A percentile compares a stretch with the other conserved stretches of the same genome.
phyloP scores from a whole-genome alignment of 2,113 vertebrate species.

The Aegypius monachus region DNA sequence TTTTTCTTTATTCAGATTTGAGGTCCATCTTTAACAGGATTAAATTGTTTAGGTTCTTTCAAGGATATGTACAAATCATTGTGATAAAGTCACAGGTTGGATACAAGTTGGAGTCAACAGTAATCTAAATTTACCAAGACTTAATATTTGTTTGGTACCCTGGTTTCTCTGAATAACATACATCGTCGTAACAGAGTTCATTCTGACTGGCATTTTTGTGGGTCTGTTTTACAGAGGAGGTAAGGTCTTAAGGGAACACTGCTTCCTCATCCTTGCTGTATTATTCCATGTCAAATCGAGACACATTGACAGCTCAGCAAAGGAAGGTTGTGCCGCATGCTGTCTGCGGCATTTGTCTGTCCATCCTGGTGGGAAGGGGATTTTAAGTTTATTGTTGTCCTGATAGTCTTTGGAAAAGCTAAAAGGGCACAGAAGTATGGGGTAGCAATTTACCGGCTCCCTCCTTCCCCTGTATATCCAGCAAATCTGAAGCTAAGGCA shows the following conservation, averaged over 20 bases:
- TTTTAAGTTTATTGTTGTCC: neutral
- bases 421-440: neutral
- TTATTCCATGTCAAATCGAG: neutral
- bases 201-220: neutral
- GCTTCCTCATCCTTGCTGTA: neutral
- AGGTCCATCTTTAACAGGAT: neutral
- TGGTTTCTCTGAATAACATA: neutral
- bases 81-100: neutral
- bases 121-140: neutral
- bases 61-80: neutral
- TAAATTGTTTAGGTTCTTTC: neutral
- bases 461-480: neutral
- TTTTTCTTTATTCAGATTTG: neutral
- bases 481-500: slow-evolving; percentile 9
- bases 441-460: neutral
- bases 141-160: neutral
- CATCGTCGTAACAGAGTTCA: fast-evolving
- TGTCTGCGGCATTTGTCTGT: neutral
- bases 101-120: neutral
- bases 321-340: neutral
- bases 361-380: neutral
- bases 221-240: neutral
- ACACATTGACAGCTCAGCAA: neutral
- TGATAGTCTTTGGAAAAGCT: neutral
- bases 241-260: neutral